These are phyloP conservation scores for Otolemur crassicaudatus DNA, from an alignment of 2,797 vertebrate genomes.

Conservation along the genomic window DNA sequence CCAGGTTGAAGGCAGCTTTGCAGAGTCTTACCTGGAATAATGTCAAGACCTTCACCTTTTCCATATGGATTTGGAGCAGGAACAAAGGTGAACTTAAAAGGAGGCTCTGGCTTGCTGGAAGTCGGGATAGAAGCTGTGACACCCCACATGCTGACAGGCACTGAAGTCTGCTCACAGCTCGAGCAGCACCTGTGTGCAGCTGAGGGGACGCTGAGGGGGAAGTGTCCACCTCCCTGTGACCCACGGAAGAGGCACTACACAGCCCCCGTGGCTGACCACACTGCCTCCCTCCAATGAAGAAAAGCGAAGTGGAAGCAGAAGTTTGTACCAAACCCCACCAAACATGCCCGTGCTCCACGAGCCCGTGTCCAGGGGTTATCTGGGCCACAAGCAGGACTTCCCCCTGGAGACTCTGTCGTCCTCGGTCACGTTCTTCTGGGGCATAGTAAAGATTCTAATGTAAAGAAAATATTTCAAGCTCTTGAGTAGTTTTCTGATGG, in stretches of 20 bases:
- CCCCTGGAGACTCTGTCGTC: accelerated
- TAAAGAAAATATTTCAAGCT: neutral
- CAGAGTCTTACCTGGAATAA: too few species aligned
- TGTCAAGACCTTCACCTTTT: neutral
- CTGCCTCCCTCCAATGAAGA: neutral
- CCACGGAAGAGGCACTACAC: accelerated
- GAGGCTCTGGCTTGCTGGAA: neutral
- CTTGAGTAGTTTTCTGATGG: neutral
- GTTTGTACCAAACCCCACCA: accelerated
- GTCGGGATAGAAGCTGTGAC: neutral
- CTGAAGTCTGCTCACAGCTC: accelerated
- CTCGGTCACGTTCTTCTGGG: too few species aligned
- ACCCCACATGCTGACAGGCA: too few species aligned
- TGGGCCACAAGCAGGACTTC: neutral
- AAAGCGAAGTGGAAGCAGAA: neutral
- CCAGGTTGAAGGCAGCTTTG: neutral
- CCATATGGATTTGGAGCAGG: neutral
- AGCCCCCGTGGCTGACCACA: accelerated
- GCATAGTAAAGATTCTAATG: neutral
- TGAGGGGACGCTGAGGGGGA: neutral
- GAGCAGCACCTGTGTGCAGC: accelerated
- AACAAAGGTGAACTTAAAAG: neutral
- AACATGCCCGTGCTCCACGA: neutral
- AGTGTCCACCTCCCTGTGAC: accelerated
- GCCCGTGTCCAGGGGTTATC: neutral